Evolutionary conservation across 1,140 invertebrate genomes (phyloP), one percentile per base, ranked within the genome.

Genomic region (Drosophila sulfurigaster): DNA sequence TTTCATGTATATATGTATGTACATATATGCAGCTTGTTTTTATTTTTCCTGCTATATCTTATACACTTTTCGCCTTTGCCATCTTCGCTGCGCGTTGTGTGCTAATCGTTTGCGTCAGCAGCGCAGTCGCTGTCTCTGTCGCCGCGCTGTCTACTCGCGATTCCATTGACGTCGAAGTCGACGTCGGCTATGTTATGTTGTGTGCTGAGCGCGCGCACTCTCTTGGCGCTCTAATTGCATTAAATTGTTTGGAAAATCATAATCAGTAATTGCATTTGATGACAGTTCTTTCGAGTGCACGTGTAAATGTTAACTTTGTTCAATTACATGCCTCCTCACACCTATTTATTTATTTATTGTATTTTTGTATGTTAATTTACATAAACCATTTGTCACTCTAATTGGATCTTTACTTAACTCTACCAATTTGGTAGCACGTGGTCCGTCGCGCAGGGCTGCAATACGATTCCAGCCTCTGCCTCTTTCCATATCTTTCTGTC

Each of bases 191-290:
- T 38, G 69, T 43, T 20, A 20, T 46, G 32, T 7, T 8, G 49
- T 28, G 45, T 43, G 68, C 51, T 65, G 74, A 70, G 63, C 35
- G 76, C 74, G 67, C 80, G 66, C 65, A 51, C 77, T 80, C 83
- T 87, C 82, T 86, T 78, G 52, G 54, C 45, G 59, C 69, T 85
- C 75, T 89, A 89, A 89, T 89, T 85, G 85, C 78, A 89, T 89
- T 89, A 89, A 89, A 89, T 89, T 89, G 85, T 89, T 89, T 89
- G 85, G 81, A 89, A 89, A 89, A 89, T 89, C 78, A 89, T 89
- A 89, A 89, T 85, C 86, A 71, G 78, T 85, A 89, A 89, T 88
- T 81, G 86, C 75, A 70, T 89, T 89, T 89, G 81, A 89, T 82
- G 81, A 89, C 81, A 85, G 81, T 79, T 89, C 69, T 72, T 72